Conservation (phyloP, 2,113 vertebrate genomes). For the Lota lota region DNA sequence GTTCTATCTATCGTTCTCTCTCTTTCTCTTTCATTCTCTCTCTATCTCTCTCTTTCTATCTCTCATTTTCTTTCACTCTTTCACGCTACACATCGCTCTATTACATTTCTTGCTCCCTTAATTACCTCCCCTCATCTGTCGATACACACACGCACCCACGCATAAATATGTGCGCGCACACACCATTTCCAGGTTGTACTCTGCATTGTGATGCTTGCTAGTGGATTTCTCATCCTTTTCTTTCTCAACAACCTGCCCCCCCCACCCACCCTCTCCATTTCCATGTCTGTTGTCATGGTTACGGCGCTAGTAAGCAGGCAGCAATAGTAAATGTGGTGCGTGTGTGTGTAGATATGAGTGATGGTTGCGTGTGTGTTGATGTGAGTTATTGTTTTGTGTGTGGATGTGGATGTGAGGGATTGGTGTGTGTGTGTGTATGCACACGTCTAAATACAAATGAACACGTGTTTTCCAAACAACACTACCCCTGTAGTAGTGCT, state of each 20-base stretch:
- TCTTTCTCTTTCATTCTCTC: background rate
- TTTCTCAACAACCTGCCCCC: background rate
- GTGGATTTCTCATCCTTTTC: too few species aligned
- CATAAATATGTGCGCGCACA: background rate
- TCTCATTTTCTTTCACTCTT: slow-evolving; percentile 1
- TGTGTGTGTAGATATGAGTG: background rate
- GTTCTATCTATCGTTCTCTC: background rate
- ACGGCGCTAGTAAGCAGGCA: slow-evolving; percentile 69
- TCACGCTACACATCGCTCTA: slow-evolving; percentile 5
- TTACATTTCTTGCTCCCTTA: slow-evolving; percentile 5
- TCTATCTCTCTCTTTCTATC: slow-evolving; percentile 1
- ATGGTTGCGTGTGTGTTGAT: background rate
- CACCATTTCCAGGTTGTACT: slow-evolving; percentile 17
- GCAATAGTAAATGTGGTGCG: slow-evolving; percentile 31
- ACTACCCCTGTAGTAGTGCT: background rate
- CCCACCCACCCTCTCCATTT: slow-evolving; percentile 20
- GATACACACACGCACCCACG: background rate
- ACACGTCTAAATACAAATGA: too few species aligned
- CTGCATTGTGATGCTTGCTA: slow-evolving; percentile 8
- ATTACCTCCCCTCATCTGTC: background rate
- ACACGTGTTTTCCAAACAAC: background rate
- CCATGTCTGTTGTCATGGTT: slow-evolving; percentile 76
- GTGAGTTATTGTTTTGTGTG: background rate
- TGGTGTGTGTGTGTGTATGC: slow-evolving; percentile 11
- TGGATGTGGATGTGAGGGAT: background rate